Conservation (phyloP, 1,140 invertebrate genomes). For the Andrena cerasifolii region DNA sequence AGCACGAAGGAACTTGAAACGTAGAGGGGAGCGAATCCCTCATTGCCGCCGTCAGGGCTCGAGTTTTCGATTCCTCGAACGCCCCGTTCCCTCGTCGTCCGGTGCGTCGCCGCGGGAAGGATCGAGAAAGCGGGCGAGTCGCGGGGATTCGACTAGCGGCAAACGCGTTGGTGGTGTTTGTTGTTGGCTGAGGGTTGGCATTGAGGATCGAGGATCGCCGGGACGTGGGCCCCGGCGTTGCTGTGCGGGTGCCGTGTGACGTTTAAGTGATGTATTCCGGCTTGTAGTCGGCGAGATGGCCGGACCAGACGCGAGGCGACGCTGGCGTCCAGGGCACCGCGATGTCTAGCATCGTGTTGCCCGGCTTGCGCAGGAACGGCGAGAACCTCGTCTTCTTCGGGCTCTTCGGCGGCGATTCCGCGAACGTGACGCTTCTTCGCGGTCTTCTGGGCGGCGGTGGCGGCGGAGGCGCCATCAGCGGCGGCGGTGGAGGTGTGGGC, state of each 20-base stretch:
- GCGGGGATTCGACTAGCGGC: slow-evolving; percentile 40
- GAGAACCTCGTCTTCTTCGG: slow-evolving; percentile 64
- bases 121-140: slow-evolving; percentile 38
- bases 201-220: not conserved
- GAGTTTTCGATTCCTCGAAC: not conserved
- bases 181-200: not conserved
- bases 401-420: slow-evolving; percentile 76
- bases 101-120: not conserved
- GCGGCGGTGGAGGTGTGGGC: slow-evolving; percentile 76
- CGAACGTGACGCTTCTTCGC: slow-evolving; percentile 79
- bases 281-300: slow-evolving; percentile 65
- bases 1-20: slow-evolving; percentile 31
- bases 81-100: too few species aligned
- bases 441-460: slow-evolving; percentile 75
- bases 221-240: not conserved
- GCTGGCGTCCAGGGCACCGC: slow-evolving; percentile 79
- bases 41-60: too few species aligned
- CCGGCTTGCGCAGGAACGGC: slow-evolving; percentile 52
- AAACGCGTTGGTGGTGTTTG: slow-evolving; percentile 34
- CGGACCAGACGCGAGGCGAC: slow-evolving; percentile 76
- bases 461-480: slow-evolving; percentile 64
- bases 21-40: not conserved
- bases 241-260: not conserved
- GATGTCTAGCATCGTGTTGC: slow-evolving; percentile 73
- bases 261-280: slow-evolving; percentile 78